Conservation (phyloP, 1,140 invertebrate species). For the Pygmarrhopalites habei region DNA sequence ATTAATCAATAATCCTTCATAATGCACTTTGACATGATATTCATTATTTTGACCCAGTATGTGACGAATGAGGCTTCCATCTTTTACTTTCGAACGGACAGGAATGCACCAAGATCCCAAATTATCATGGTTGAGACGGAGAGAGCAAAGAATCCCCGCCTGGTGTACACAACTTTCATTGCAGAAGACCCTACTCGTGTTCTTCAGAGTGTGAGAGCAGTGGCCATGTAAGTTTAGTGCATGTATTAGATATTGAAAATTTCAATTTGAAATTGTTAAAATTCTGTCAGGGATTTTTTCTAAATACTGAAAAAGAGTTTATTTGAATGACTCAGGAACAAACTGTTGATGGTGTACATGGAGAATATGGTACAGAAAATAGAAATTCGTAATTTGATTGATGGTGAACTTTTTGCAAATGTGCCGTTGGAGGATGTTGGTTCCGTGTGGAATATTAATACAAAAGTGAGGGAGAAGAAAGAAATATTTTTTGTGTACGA, state of each 20-base stretch:
- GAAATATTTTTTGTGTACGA: background rate
- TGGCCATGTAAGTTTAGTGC: conserved; percentile 1
- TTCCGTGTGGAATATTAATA: background rate
- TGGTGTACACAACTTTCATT: background rate
- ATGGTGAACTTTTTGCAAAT: background rate
- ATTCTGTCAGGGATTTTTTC: too few relatives aligned
- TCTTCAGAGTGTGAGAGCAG: background rate
- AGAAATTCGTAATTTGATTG: background rate
- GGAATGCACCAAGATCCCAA: background rate
- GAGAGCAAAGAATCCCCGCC: background rate
- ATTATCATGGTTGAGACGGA: background rate
- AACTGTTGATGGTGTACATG: background rate
- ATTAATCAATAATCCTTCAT: too few relatives aligned
- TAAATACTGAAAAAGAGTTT: too few relatives aligned
- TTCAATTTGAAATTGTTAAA: too few relatives aligned
- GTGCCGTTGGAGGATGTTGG: background rate
- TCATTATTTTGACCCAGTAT: background rate
- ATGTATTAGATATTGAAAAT: too few relatives aligned
- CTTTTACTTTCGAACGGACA: background rate
- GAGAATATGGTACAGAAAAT: background rate
- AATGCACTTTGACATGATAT: background rate
- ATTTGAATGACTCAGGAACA: too few relatives aligned
- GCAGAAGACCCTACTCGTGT: background rate
- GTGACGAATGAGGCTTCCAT: background rate
- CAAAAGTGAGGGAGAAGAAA: background rate